Conservation (phyloP, 2,113 vertebrate species). For the Pedetes capensis region DNA sequence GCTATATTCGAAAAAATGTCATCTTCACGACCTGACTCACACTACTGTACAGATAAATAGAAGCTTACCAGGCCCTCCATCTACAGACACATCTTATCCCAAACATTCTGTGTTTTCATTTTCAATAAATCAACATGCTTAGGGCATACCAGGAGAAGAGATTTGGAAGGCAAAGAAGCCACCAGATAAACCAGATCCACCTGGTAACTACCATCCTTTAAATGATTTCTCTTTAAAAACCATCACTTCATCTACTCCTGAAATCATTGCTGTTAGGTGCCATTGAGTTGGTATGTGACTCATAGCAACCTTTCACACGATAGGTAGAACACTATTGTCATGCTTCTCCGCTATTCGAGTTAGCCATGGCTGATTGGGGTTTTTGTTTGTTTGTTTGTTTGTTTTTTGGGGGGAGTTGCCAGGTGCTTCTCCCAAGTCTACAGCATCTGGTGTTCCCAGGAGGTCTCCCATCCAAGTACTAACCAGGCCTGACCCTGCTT, state of each 20-base stretch:
- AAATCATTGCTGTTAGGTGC: too few relatives aligned
- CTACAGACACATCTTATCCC: background rate
- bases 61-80: background rate
- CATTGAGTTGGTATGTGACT: too few relatives aligned
- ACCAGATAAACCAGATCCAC: background rate
- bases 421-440: too few relatives aligned
- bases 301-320: too few relatives aligned
- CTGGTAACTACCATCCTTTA: background rate
- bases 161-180: background rate
- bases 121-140: background rate
- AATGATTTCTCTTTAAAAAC: background rate
- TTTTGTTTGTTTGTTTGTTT: too few relatives aligned
- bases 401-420: too few relatives aligned
- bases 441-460: too few relatives aligned
- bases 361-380: too few relatives aligned
- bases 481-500: too few relatives aligned
- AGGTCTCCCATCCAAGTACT: too few relatives aligned
- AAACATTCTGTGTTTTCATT: background rate
- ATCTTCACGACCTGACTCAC: background rate
- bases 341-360: too few relatives aligned
- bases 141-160: background rate
- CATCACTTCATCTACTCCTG: background rate
- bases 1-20: background rate
- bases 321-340: too few relatives aligned
- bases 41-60: background rate